Evolutionary conservation across 2,888 invertebrate species (phyloP).

Genomic region (Drosophila seclusa): DNA sequence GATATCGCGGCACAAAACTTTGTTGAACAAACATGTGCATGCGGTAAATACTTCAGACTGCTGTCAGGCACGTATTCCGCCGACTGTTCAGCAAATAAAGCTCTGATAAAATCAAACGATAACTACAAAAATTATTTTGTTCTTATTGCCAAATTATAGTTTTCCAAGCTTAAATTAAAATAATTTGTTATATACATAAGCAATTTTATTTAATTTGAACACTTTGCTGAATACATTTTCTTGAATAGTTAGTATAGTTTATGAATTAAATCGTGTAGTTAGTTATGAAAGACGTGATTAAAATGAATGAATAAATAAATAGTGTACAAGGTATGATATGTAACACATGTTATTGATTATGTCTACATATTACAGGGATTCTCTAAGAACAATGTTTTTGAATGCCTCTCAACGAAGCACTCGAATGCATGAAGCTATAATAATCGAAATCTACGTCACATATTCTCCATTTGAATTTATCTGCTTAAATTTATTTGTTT

Average conservation of each 20-base stretch:
- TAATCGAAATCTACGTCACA: neutral
- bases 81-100: conserved; percentile 5
- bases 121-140: neutral
- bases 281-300: neutral
- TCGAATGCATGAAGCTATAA: neutral
- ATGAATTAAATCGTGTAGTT: neutral
- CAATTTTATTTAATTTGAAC: neutral
- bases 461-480: neutral
- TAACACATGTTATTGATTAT: neutral
- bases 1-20: conserved; percentile 18
- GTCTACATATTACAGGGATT: neutral
- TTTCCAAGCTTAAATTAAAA: neutral
- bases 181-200: neutral
- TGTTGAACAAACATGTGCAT: conserved; percentile 27
- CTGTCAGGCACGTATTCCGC: conserved; percentile 13
- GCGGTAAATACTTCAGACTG: conserved; percentile 32
- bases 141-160: neutral
- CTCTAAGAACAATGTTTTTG: too few relatives aligned
- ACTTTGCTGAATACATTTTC: neutral
- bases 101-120: conserved; percentile 17
- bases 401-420: neutral
- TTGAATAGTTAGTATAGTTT: neutral
- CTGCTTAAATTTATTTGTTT: neutral
- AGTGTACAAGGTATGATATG: neutral
- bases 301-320: neutral